Percentiles rank a stretch among this genome's conserved stretches.
Conservation (phyloP, 1,140 invertebrate species). For the Drosophila ironensis region DNA sequence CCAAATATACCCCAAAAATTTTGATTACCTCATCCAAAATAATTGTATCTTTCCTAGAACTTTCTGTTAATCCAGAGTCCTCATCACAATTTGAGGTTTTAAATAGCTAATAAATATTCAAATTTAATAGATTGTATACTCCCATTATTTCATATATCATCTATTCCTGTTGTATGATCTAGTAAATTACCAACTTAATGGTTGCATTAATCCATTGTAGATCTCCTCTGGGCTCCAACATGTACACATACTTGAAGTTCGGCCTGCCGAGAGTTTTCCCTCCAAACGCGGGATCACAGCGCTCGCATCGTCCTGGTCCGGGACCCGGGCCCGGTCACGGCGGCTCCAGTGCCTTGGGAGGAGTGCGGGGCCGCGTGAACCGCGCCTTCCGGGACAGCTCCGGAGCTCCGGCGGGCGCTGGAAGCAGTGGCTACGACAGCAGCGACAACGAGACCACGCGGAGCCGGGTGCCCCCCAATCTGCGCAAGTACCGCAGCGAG, state of each 20-base stretch:
- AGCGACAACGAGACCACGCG: conserved; percentile 87
- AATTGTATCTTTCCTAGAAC: too few species aligned
- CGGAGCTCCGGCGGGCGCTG: conserved; percentile 52
- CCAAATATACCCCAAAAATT: too few species aligned
- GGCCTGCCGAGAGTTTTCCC: conserved; percentile 95
- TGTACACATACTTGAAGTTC: conserved; percentile 96
- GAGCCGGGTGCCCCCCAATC: conserved; percentile 84
- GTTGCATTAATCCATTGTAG: too few species aligned
- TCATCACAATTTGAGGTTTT: too few species aligned
- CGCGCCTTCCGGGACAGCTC: conserved; percentile 79
- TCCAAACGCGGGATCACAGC: conserved; percentile 86
- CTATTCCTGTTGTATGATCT: too few species aligned
- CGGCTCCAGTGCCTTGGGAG: conserved; percentile 76
- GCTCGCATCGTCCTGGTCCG: conserved; percentile 82
- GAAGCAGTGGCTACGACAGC: conserved; percentile 94
- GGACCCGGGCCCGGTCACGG: conserved; percentile 77
- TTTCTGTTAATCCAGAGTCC: too few species aligned
- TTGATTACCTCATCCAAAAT: too few species aligned
- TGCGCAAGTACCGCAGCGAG: conserved; percentile 89
- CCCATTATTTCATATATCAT: background rate
- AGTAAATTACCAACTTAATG: too few species aligned
- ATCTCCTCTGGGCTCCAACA: conserved; percentile 92
- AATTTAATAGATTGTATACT: background rate
- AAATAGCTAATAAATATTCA: background rate
- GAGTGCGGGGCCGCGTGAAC: conserved; percentile 77